Evolutionary conservation across 2,113 vertebrate species (phyloP), one percentile per base, ranked within the genome.

Genomic region (Cephalopholis sonnerati): DNA sequence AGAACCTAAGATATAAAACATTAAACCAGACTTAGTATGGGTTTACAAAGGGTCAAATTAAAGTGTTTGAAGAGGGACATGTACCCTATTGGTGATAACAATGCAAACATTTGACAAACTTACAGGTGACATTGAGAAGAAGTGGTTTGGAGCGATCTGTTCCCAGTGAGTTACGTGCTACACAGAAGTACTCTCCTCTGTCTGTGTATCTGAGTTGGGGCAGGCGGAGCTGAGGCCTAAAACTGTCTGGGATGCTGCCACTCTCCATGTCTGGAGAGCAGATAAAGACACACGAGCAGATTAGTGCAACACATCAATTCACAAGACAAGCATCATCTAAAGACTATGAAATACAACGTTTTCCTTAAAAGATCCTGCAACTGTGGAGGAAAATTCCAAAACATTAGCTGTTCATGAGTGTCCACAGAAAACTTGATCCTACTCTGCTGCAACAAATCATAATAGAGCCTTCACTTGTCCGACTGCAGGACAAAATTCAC

Each of bases 181-280:
- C 93, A 53, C 95, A 96, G 91, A 92, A 92, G 83, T 95, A 96
- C 24, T 94, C 90, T 76, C 95, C 95, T 51, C 87, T 77, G 83
- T 96, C 95, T 5, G 89, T 90, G 89, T 94, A 89, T 69, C 78
- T 89, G 68, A 95, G 83, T 69, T 53, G 84, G 68, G 92, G 82
- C 72, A 96, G 91, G 32, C 68, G 90, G 53, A 96, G 94, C 83
- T 94, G 93, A 65, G 95, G 93, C 55, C 91, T 89, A 50, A 94
- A 96, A 81, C 92, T 95, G 87, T 95, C 94, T 27, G 95, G 95
- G 76, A 96, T 76, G 73, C 95, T 96, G 81, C 93, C 92, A n/a
- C 89, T 95, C 62, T 95, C 94, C 74, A 92, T 90, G 81, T 96
- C 95, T 93, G 62, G 0, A 68, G 32, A 64, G 44, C 24, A 61